Percentiles rank a stretch among this genome's conserved stretches.
These are phyloP conservation scores for Platorchestia sp. DNA, from an alignment of 1,140 invertebrate species.

Conservation along the genomic window DNA sequence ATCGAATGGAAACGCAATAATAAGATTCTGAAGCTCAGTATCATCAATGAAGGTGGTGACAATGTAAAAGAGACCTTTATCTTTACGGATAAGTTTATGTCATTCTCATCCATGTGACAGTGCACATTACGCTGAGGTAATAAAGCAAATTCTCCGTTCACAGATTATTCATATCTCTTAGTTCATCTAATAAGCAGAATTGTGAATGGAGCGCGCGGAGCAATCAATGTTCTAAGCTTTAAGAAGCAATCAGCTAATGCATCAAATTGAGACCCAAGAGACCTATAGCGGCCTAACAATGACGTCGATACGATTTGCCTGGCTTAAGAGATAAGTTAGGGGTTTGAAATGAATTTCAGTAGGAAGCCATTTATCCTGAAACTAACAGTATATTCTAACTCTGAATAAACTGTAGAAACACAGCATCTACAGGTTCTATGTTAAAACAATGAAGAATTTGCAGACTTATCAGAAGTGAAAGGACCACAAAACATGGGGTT, in stretches of 20 bases:
- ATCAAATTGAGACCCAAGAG: not conserved
- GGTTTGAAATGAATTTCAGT: not conserved
- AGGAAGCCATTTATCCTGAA: not conserved
- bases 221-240: not conserved
- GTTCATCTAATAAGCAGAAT: not conserved
- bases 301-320: not conserved
- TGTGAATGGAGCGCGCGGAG: not conserved
- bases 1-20: not conserved
- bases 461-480: not conserved
- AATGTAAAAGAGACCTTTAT: not conserved
- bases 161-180: not conserved
- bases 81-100: not conserved
- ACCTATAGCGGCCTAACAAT: not conserved
- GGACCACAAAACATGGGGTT: not conserved
- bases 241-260: slow-evolving; percentile 47
- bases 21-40: not conserved
- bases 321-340: not conserved
- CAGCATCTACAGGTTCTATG: no score
- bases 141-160: not conserved
- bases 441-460: no score
- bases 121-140: not conserved
- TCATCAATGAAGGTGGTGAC: not conserved
- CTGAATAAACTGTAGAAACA: not conserved
- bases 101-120: not conserved
- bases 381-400: not conserved